Evolutionary conservation across 2,888 invertebrate genomes (phyloP).

Genomic region (Spodoptera exigua): DNA sequence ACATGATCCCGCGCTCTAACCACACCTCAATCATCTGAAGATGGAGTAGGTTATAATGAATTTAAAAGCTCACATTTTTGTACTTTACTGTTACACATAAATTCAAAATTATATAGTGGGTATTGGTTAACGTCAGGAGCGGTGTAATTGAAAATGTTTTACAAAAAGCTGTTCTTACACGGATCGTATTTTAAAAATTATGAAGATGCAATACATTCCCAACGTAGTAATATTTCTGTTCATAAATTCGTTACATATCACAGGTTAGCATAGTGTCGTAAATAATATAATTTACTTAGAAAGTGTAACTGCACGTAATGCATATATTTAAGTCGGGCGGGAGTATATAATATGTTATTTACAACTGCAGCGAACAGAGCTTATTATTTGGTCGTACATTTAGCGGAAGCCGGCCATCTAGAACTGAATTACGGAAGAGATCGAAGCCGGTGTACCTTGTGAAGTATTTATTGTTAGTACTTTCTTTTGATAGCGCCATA

Average conservation of each 20-base stretch:
- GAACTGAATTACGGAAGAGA: slow-evolving; percentile 63
- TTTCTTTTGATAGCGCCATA: slow-evolving; percentile 57
- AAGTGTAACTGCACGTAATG: slow-evolving; percentile 23
- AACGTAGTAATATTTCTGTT: not conserved
- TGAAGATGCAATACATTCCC: not conserved
- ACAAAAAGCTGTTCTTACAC: not conserved
- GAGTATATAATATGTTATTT: slow-evolving; percentile 30
- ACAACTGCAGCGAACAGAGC: slow-evolving; percentile 23
- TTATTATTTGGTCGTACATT: slow-evolving; percentile 45
- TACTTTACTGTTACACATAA: slow-evolving; percentile 10
- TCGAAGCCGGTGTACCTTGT: slow-evolving; percentile 58
- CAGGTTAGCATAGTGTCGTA: slow-evolving; percentile 6
- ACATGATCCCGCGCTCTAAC: slow-evolving; percentile 52
- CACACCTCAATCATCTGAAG: slow-evolving; percentile 44
- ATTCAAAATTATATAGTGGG: slow-evolving; percentile 23
- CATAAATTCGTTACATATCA: slow-evolving; percentile 15
- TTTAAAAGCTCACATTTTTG: slow-evolving; percentile 17
- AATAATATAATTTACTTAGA: slow-evolving; percentile 31
- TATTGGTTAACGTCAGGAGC: slow-evolving; percentile 2
- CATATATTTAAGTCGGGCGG: slow-evolving; percentile 15
- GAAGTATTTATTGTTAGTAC: slow-evolving; percentile 64
- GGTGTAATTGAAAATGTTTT: slow-evolving; percentile 25
- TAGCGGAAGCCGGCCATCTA: slow-evolving; percentile 34
- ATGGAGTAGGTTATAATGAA: slow-evolving; percentile 39
- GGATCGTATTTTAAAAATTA: not conserved